Percentiles rank a stretch among this genome's conserved stretches.
Evolutionary conservation across 2,113 vertebrate genomes (phyloP).

Genomic region (Cranoglanis bouderius): DNA sequence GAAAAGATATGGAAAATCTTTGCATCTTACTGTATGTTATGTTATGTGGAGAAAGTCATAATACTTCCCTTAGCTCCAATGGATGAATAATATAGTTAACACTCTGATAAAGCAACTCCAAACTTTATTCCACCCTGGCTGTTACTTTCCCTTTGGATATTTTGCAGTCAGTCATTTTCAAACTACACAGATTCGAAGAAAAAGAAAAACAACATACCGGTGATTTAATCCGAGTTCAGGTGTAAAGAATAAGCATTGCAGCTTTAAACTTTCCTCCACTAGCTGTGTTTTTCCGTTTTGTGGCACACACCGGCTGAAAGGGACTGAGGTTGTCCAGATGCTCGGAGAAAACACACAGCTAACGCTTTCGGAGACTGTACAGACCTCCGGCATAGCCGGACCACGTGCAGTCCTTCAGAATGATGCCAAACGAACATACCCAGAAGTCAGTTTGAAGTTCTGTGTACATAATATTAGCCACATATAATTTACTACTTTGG

Average conservation of each 20-base stretch:
- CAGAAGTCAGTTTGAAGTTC: conserved; percentile 7
- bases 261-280: neutral
- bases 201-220: neutral
- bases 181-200: neutral
- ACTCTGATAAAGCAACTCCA: neutral
- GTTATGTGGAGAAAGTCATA: neutral
- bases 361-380: conserved; percentile 22
- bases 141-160: neutral
- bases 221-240: neutral
- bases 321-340: conserved; percentile 48
- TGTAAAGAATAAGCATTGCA: neutral
- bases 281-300: neutral
- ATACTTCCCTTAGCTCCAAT: neutral
- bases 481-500: neutral
- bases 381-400: conserved; percentile 48
- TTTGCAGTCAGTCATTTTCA: neutral
- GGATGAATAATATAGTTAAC: neutral
- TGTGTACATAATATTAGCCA: conserved; percentile 27
- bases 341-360: conserved; percentile 24
- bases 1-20: neutral
- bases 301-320: neutral
- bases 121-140: neutral
- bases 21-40: neutral
- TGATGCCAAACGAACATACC: neutral
- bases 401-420: conserved; percentile 1